phyloP scores from a whole-genome alignment of 2,113 vertebrate genomes.

The cat (Felis catus) region DNA sequence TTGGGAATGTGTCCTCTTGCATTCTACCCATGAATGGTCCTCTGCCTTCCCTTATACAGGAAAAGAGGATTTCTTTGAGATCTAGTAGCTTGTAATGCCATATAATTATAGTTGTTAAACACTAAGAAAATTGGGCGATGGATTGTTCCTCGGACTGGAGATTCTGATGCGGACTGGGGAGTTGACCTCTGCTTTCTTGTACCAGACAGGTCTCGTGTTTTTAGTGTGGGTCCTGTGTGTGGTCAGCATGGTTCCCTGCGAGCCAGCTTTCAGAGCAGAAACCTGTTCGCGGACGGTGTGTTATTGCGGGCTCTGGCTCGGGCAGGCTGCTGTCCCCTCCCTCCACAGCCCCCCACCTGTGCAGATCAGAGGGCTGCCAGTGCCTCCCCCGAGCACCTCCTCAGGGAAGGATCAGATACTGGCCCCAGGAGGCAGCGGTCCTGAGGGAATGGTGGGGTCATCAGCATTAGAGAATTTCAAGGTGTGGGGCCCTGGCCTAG shows the following conservation, averaged over 20 bases:
- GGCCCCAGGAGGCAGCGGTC: background rate
- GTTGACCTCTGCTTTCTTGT: too few species aligned
- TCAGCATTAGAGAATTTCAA: background rate
- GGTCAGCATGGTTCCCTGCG: background rate
- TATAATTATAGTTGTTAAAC: background rate
- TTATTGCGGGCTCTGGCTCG: background rate
- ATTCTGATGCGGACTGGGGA: accelerated
- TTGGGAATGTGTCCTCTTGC: constrained; percentile 61
- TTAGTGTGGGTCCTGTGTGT: background rate
- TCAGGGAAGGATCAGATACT: background rate
- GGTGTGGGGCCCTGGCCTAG: background rate
- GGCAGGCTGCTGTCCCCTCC: background rate
- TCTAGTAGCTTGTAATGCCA: background rate
- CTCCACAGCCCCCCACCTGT: background rate
- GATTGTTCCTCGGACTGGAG: background rate
- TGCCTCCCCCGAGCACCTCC: background rate
- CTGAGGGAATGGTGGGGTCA: accelerated
- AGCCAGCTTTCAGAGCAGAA: too few species aligned
- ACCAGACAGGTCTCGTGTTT: background rate
- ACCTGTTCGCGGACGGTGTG: accelerated
- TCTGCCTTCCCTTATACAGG: background rate
- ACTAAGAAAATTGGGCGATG: background rate
- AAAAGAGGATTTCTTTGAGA: constrained; percentile 23
- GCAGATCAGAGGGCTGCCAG: background rate
- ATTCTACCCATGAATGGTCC: background rate